These are phyloP conservation scores for Muscicapa adusta DNA, from an alignment of 2,113 vertebrate genomes.

Conservation along the genomic window DNA sequence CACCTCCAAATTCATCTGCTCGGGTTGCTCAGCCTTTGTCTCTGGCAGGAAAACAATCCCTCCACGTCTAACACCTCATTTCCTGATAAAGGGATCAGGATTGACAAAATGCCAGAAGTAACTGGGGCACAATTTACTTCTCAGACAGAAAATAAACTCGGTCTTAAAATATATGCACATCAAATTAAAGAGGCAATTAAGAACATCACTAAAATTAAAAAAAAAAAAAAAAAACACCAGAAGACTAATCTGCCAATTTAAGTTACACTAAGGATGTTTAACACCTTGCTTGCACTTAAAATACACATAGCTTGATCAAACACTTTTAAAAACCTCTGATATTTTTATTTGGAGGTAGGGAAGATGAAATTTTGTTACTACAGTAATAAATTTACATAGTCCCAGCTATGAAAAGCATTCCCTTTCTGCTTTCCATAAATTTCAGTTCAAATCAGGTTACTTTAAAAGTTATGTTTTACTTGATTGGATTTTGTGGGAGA, in stretches of 20 bases:
- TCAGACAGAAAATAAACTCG: not conserved
- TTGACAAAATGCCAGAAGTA: not conserved
- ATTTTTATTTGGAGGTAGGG: not conserved
- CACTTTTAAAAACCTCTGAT: accelerated
- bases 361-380: not conserved
- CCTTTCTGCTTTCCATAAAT: slow-evolving; percentile 56
- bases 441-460: not conserved
- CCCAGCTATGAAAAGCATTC: slow-evolving; percentile 49
- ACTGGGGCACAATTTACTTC: not conserved
- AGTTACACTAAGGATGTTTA: not conserved
- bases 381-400: not conserved
- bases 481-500: not conserved
- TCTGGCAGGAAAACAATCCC: not conserved
- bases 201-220: not conserved
- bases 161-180: not conserved
- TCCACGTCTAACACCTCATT: not conserved
- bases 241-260: not conserved
- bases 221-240: not conserved
- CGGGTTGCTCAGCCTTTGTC: not conserved
- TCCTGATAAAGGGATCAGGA: not conserved
- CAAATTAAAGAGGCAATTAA: not conserved
- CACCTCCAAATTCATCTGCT: not conserved
- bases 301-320: not conserved
- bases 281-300: not conserved
- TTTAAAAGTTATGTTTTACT: not conserved